These are phyloP conservation scores for Acromyrmex echinatior DNA, from an alignment of 1,140 invertebrate species.

Conservation along the genomic window DNA sequence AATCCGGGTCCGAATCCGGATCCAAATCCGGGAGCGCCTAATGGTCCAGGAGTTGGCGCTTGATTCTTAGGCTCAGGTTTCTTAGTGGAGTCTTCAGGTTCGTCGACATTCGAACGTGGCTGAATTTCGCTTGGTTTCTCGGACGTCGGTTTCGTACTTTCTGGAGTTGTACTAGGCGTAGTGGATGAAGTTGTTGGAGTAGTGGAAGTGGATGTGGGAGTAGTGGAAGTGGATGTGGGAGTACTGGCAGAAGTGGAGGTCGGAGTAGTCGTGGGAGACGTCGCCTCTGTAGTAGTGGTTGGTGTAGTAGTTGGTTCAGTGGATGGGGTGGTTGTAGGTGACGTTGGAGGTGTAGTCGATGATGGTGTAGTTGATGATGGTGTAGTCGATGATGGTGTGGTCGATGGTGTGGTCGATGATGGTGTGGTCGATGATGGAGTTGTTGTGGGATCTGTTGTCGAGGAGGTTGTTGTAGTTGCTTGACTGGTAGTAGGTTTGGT, in stretches of 20 bases:
- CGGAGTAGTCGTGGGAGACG: slow-evolving; percentile 25
- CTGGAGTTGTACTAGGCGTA: slow-evolving; percentile 15
- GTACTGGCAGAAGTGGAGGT: background rate
- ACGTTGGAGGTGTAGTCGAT: slow-evolving; percentile 16
- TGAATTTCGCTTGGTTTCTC: slow-evolving; percentile 22
- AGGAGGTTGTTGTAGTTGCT: slow-evolving; percentile 28
- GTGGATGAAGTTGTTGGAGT: slow-evolving; percentile 27
- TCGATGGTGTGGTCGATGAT: slow-evolving; percentile 24
- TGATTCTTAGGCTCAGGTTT: slow-evolving; percentile 14
- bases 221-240: background rate
- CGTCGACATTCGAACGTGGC: slow-evolving; percentile 25
- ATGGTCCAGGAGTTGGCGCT: slow-evolving; percentile 32
- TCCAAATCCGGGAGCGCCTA: background rate
- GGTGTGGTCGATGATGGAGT: slow-evolving; percentile 28
- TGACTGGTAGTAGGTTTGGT: slow-evolving; percentile 36
- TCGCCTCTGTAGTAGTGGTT: slow-evolving; percentile 41
- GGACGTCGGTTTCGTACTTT: slow-evolving; percentile 7
- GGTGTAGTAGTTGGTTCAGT: slow-evolving; percentile 16
- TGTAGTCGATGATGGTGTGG: slow-evolving; percentile 28
- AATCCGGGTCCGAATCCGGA: background rate
- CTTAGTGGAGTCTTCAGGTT: slow-evolving; percentile 25
- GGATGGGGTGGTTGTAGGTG: slow-evolving; percentile 12
- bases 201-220: slow-evolving; percentile 1
- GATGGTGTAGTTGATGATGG: slow-evolving; percentile 25
- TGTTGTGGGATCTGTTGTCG: slow-evolving; percentile 35